Base-by-base conservation (phyloP, 1,140 invertebrate genomes). In the Penaeus chinensis region DNA sequence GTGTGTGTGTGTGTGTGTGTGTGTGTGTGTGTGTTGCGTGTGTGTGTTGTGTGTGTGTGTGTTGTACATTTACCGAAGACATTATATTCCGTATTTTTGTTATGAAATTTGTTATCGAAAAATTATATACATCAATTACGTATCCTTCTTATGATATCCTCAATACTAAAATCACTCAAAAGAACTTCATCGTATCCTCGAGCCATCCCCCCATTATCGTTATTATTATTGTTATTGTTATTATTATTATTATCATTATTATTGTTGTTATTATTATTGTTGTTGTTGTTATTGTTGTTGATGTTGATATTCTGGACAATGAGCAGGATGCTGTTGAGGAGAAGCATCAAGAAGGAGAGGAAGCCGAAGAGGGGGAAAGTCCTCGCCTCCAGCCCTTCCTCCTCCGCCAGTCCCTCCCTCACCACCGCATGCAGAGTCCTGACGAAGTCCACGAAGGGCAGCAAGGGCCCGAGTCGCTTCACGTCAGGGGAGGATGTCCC, bases 261-360 rank as follows among this genome's bases (percentile, higher is more conserved):
- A 22, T 77, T 61, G 16, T 84, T 84, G 60, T 77, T 77, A 42
- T 77, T 84, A 60, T 84, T 77, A 20, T 77, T 84, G 22, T 84
- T 77, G 76, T 87, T 82, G 22, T 82, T 82, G 20, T 79, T 88
- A 47, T 88, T 82, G 71, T 84, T 88, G 47, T 82, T 82, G 65
- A 82, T 88, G 24, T 82, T 84, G 32, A 88, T 88, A 60, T 88
- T 82, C 42, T 82, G 81, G 13, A 63, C 42, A 66, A 82, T 82
- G 65, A 88, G 79, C 22, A 88, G 62, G 37, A 88, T 60, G 24
- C 86, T 82, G 62, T 88, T 82, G 8, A 88, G 86, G 47, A 88
- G 86, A 1, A 82, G 66, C 79, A 88, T 82, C 27, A 88, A 47
- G 61, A 88, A 77, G 47, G 81, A 78, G 24, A 88, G 61, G n/a